Evolutionary conservation across 2,888 invertebrate genomes (phyloP), one percentile per base, ranked within the genome.

Genomic region (Schrankia costaestrigalis): DNA sequence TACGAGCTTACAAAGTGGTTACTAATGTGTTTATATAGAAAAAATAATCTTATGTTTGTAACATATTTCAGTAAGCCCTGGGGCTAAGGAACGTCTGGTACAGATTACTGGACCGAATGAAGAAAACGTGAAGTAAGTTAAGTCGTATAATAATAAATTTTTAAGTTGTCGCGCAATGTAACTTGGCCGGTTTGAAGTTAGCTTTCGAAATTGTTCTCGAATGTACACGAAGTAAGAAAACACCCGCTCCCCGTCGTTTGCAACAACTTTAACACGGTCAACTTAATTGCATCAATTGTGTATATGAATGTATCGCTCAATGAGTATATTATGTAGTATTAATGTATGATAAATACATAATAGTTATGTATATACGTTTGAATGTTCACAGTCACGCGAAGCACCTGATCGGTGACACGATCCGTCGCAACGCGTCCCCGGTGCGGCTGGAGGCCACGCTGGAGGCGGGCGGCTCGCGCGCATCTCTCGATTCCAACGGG

Each of bases 41-140:
- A 35, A 37, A 40, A 41, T 42, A 39, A 30, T 60, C 50, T 22
- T 30, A 52, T 46, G 31, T 31, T 32, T 35, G 28, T 41, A 40
- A 33, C 25, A 59, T 54, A 61, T 72, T 91, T 41, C 90, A 97
- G 97, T 98, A 51, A 96, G 93, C 78, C 95, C 97, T 54, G 97
- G 97, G 62, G 96, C 97, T 41, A 97, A 96, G 89, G 97, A 97
- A 89, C 91, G 98, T 67, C 91, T 97, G 61, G 96, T 98, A 63
- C 97, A 97, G 87, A 97, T 98, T 63, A 97, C 97, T 45, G 97
- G 97, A 43, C 95, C 96, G 14, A 94, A 93, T 61, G 96, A 97
- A 88, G 97, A 97, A 71, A 95, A 96, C 80, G 97, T 98, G 45
- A 93, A 93, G 96, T 97, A 82, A 90, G 56, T 40, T 7, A n/a